Evolutionary conservation across 2,113 vertebrate genomes (phyloP).

Genomic region (Setophaga kirtlandii): DNA sequence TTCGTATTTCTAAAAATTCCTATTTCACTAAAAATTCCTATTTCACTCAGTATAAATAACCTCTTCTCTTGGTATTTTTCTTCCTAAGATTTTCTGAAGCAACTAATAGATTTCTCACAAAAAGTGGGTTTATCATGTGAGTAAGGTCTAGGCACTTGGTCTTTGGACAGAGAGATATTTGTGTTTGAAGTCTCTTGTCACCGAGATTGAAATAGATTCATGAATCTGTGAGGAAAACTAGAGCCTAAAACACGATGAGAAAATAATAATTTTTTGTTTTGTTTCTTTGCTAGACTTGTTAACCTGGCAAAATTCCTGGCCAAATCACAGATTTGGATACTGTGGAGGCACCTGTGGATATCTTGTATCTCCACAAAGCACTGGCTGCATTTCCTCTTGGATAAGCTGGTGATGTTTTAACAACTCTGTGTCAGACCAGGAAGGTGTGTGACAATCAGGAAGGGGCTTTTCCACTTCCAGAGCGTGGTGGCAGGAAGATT

Average conservation of each 20-base stretch:
- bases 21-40: not conserved
- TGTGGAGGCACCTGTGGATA: not conserved
- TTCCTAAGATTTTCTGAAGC: not conserved
- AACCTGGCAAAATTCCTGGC: not conserved
- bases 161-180: not conserved
- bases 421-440: not conserved
- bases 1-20: not conserved
- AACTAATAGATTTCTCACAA: not conserved
- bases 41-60: not conserved
- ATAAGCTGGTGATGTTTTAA: not conserved
- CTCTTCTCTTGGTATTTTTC: not conserved
- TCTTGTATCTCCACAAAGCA: not conserved
- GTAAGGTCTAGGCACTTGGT: not conserved
- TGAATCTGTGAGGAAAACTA: not conserved
- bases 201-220: not conserved
- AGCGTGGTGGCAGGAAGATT: not conserved
- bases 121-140: not conserved
- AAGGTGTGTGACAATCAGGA: rapidly evolving
- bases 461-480: not conserved
- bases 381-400: not conserved
- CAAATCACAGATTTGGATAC: not conserved
- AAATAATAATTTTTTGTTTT: not conserved
- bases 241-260: not conserved
- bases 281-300: not conserved
- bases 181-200: not conserved